Percentiles rank a stretch among this genome's conserved stretches.
Evolutionary conservation across 2,113 vertebrate genomes (phyloP).

Genomic region (Dromaius novaehollandiae): DNA sequence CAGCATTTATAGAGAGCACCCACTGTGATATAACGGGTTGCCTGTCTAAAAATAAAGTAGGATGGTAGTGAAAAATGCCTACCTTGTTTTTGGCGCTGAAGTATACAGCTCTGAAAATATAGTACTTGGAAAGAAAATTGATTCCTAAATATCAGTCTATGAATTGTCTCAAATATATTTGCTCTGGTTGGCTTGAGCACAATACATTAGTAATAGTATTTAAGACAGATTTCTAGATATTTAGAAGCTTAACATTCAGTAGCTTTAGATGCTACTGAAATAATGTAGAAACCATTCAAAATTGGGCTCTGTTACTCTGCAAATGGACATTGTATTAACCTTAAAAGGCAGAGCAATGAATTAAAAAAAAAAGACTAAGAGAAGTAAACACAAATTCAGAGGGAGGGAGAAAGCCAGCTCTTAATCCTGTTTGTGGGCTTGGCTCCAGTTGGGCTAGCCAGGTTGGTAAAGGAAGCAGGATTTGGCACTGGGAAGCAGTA

Average conservation of each 20-base stretch:
- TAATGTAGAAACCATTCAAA: background rate
- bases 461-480: background rate
- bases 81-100: background rate
- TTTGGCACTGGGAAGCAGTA: conserved; percentile 25
- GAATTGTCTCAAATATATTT: background rate
- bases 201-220: background rate
- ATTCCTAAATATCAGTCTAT: background rate
- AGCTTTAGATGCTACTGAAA: background rate
- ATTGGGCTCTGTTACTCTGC: background rate
- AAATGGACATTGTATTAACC: background rate
- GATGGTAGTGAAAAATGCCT: background rate
- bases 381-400: background rate
- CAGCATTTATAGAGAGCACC: background rate
- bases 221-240: conserved; percentile 2
- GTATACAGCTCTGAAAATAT: background rate
- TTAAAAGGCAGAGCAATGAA: background rate
- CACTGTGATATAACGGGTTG: background rate
- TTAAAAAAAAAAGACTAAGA: background rate
- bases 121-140: background rate
- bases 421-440: conserved; percentile 37
- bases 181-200: background rate
- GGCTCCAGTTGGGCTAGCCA: background rate
- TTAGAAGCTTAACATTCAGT: background rate
- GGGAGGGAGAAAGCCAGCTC: background rate
- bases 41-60: conserved; percentile 1